phyloP scores from a whole-genome alignment of 2,888 invertebrate species.

The Brachypterus glaber region DNA sequence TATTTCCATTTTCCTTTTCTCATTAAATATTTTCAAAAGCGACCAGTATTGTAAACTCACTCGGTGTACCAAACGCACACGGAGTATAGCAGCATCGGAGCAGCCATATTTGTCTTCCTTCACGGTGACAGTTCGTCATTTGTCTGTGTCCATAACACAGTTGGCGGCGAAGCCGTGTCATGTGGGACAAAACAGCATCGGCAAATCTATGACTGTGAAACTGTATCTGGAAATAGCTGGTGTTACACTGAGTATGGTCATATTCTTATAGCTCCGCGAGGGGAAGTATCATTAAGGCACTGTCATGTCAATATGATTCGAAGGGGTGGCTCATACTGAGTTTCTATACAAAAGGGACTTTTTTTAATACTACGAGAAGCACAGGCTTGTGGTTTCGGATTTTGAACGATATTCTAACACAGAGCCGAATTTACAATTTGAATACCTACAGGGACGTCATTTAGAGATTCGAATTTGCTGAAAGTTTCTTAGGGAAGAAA shows the following conservation, averaged over 20 bases:
- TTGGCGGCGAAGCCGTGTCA: conserved; percentile 42
- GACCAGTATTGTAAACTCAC: conserved; percentile 36
- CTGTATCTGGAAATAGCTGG: not conserved
- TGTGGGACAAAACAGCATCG: conserved; percentile 44
- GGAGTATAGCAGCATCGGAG: conserved; percentile 39
- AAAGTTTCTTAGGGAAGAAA: too few relatives aligned
- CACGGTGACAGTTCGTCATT: conserved; percentile 46
- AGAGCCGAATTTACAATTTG: too few relatives aligned
- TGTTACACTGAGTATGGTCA: conserved; percentile 20
- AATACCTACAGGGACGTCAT: too few relatives aligned
- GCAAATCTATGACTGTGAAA: conserved; percentile 36
- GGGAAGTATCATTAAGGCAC: conserved; percentile 43
- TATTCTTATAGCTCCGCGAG: conserved; percentile 34
- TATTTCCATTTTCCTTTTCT: too few relatives aligned
- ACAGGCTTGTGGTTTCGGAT: conserved; percentile 39
- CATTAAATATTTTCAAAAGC: conserved; percentile 41
- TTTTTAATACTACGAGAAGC: too few relatives aligned
- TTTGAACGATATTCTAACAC: not conserved
- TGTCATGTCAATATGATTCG: conserved; percentile 44
- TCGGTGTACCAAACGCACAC: conserved; percentile 37
- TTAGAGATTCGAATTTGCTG: too few relatives aligned
- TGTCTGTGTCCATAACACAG: conserved; percentile 45
- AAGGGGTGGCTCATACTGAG: conserved; percentile 38
- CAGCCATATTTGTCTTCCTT: conserved; percentile 46
- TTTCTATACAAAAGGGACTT: conserved; percentile 40